These are phyloP conservation scores for Prolemur simus DNA, from an alignment of 2,113 vertebrate species.

Conservation along the genomic window DNA sequence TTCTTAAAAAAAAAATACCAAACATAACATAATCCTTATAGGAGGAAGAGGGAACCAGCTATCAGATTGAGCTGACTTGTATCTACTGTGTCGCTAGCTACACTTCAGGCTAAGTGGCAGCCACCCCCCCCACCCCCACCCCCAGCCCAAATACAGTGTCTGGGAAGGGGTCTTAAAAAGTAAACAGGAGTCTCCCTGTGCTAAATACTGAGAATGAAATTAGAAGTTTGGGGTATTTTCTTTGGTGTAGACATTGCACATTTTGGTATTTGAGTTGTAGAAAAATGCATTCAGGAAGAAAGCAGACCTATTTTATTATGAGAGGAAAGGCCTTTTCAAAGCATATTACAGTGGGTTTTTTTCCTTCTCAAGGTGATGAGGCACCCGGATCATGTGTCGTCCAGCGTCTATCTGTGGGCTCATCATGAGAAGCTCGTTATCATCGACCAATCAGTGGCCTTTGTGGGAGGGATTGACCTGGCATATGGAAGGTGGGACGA, in stretches of 20 bases:
- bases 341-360: neutral
- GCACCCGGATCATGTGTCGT: slow-evolving; percentile 97
- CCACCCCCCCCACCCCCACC: too few relatives aligned
- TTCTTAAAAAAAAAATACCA: neutral
- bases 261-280: neutral
- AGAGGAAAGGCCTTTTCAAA: neutral
- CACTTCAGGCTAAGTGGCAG: neutral
- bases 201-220: neutral
- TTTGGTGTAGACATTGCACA: neutral
- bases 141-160: neutral
- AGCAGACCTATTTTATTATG: neutral
- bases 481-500: slow-evolving; percentile 98
- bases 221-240: neutral
- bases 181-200: neutral
- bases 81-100: neutral
- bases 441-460: slow-evolving; percentile 95
- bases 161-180: neutral
- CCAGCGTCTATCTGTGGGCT: slow-evolving; percentile 96
- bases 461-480: slow-evolving; percentile 96
- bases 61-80: neutral
- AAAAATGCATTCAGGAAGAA: neutral
- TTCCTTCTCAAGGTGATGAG: slow-evolving; percentile 91
- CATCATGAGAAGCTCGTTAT: slow-evolving; percentile 97
- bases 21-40: neutral
- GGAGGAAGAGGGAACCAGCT: neutral